Base-by-base conservation (phyloP, 2,113 vertebrate species). In the Odontophorus gujanensis region DNA sequence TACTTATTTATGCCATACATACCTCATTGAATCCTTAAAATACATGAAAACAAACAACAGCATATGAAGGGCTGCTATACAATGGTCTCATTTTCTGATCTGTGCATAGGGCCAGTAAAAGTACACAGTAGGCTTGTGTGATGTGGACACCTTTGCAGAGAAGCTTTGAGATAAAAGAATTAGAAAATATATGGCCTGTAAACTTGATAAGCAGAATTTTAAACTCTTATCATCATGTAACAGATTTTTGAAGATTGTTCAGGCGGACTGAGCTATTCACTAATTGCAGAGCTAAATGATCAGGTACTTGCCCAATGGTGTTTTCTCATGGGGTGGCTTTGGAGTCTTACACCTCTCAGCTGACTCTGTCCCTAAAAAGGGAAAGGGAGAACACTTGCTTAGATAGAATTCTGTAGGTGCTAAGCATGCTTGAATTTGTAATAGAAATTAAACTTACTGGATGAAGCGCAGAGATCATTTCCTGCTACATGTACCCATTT, bases 21-120 rank as follows among this genome's bases (percentile, higher is more conserved):
- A 72, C 51, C 68, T 77, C 57, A 32, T 32, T 87, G 25, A 76
- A 50, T 48, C 66, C 68, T 59, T 93, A 72, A 82, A 94, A 81
- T 13, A 7, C 10, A 87, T 10, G 65, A 72, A 74, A 95, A 67
- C 38, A 82, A 89, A 80, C 13, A 34, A 11, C n/a, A 89, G 15
- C 47, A 71, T 62, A 43, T 43, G 45, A 91, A 79, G 40, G 36
- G 14, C n/a, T 78, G 25, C 55, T 51, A 45, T 26, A 93, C 68
- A 95, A 79, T 15, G 69, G 45, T 71, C 42, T 93, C 67, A 75
- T 96, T 96, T 96, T 95, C 57, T 36, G 18, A 76, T 81, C 51
- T 89, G 43, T 32, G 26, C 34, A 45, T 6, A 90, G 77, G 63
- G 90, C 51, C 73, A 81, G 80, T 65, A 89, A 87, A 94, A 85